Conservation (phyloP, 2,797 vertebrate genomes). For the Argentina silus region DNA sequence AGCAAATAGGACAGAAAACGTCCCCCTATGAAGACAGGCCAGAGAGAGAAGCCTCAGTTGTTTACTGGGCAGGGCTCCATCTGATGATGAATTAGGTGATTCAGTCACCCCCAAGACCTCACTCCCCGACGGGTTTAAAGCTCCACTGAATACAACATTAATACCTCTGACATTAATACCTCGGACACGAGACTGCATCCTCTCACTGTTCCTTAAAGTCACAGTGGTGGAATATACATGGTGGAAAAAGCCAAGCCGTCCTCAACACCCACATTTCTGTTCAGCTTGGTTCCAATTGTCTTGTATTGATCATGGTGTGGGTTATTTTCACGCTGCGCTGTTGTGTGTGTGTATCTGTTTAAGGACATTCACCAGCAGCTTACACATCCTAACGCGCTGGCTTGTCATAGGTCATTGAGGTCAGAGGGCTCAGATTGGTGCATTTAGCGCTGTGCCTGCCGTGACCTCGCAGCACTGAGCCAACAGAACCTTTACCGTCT, state of each 20-base stretch:
- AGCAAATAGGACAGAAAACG: conserved; percentile 47
- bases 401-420: conserved; percentile 4
- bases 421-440: not conserved
- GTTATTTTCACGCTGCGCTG: not conserved
- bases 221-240: not conserved
- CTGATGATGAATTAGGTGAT: conserved; percentile 19
- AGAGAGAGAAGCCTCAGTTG: conserved; percentile 16
- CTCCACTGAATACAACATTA: not conserved
- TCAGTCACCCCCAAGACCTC: conserved; percentile 37
- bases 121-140: not conserved
- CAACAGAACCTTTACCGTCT: not conserved
- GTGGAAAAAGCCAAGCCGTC: not conserved
- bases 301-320: not conserved
- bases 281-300: not conserved
- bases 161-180: conserved; percentile 1
- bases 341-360: not conserved
- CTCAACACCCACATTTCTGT: not conserved
- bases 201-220: conserved; percentile 11
- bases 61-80: conserved; percentile 18
- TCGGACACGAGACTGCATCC: not conserved
- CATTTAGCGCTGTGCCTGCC: not conserved
- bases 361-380: not conserved
- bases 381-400: not conserved
- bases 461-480: too few relatives aligned
- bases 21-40: conserved; percentile 13